These are phyloP conservation scores for Orius laevigatus DNA, from an alignment of 1,140 invertebrate species.

Conservation along the genomic window DNA sequence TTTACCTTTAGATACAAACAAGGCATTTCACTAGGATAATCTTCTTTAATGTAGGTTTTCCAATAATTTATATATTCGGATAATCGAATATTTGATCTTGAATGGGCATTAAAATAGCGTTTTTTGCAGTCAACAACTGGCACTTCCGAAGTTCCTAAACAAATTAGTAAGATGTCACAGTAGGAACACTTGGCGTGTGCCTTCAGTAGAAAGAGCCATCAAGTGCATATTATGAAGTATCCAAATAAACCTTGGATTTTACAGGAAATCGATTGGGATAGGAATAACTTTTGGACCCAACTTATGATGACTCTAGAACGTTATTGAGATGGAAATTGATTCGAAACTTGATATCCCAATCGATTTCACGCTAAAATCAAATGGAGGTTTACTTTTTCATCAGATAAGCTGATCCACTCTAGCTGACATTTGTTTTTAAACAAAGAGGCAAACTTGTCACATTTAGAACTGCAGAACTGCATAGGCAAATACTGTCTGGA, in stretches of 20 bases:
- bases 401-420: too few species aligned
- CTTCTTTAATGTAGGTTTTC: slow-evolving; percentile 31
- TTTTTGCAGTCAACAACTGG: slow-evolving; percentile 64
- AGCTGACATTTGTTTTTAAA: too few species aligned
- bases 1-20: slow-evolving; percentile 17
- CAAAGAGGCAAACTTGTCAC: too few species aligned
- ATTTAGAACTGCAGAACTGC: too few species aligned
- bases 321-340: too few species aligned
- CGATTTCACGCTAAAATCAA: too few species aligned
- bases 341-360: too few species aligned
- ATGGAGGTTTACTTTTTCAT: too few species aligned
- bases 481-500: neutral
- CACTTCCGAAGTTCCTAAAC: slow-evolving; percentile 37
- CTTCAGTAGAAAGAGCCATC: slow-evolving; percentile 15
- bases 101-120: slow-evolving; percentile 55
- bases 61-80: slow-evolving; percentile 52
- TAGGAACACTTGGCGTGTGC: too few species aligned
- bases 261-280: neutral
- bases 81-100: slow-evolving; percentile 47
- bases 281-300: too few species aligned
- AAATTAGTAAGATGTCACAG: too few species aligned
- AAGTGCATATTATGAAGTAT: neutral
- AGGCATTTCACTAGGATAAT: slow-evolving; percentile 24
- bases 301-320: too few species aligned
- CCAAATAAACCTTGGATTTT: slow-evolving; percentile 4